These are phyloP conservation scores for Chloroceryle inda DNA, from an alignment of 2,797 vertebrate species.

Conservation along the genomic window DNA sequence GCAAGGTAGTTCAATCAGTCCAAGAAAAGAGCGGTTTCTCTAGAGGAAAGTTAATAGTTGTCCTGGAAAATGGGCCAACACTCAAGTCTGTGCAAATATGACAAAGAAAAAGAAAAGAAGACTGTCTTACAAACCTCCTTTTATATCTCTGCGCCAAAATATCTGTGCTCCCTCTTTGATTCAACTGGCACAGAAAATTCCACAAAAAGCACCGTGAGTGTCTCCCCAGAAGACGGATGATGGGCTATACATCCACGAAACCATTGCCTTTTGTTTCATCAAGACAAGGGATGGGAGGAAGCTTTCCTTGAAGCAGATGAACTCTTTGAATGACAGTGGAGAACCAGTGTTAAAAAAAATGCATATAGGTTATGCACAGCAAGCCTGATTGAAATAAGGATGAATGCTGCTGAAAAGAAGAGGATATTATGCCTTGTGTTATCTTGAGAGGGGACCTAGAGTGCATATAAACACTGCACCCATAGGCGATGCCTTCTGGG, in stretches of 20 bases:
- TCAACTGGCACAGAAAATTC: background rate
- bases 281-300: background rate
- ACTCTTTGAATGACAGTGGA: background rate
- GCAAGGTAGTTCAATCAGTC: background rate
- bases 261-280: background rate
- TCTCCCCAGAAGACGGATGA: background rate
- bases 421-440: background rate
- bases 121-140: background rate
- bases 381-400: background rate
- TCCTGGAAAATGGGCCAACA: background rate
- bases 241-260: background rate
- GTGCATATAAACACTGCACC: fast-evolving
- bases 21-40: background rate
- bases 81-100: background rate
- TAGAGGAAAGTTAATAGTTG: background rate
- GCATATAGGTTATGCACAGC: background rate
- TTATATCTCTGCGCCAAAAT: background rate
- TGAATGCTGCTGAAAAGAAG: background rate
- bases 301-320: background rate
- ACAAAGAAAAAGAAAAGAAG: background rate
- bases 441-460: background rate
- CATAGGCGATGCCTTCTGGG: no score
- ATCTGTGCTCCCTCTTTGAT: background rate
- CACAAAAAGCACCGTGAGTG: background rate
- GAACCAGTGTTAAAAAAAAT: background rate